phyloP scores from a whole-genome alignment of 2,113 vertebrate genomes.

The Hyperopisus bebe region DNA sequence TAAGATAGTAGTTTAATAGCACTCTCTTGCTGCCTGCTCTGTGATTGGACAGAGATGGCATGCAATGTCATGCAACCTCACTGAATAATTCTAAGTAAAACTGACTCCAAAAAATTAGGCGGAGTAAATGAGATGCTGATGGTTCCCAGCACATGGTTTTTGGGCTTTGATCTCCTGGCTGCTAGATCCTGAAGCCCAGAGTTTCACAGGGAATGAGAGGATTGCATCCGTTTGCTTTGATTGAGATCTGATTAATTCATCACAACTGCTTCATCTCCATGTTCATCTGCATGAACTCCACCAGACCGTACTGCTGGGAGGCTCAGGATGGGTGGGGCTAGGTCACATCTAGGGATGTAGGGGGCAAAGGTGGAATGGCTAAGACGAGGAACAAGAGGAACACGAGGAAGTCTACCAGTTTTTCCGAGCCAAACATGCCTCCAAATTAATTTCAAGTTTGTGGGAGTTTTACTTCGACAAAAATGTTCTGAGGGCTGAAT shows the following conservation, averaged over 20 bases:
- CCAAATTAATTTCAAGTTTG: not conserved
- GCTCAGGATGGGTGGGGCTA: not conserved
- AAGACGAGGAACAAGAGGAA: not conserved
- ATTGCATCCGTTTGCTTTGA: not conserved
- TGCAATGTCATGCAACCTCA: not conserved
- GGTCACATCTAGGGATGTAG: not conserved
- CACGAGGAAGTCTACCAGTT: not conserved
- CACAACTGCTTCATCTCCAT: not conserved
- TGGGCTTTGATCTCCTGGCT: not conserved
- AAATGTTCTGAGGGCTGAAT: too few species aligned
- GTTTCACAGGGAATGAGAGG: not conserved
- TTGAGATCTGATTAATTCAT: not conserved
- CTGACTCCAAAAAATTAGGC: not conserved
- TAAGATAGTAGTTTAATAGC: not conserved
- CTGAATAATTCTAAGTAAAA: not conserved
- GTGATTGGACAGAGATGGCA: not conserved
- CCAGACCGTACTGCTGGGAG: not conserved
- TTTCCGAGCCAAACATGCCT: not conserved
- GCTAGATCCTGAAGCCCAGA: not conserved
- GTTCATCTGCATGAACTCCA: not conserved
- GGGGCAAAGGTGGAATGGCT: not conserved
- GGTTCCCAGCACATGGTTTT: not conserved
- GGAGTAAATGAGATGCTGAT: not conserved
- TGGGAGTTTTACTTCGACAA: too few species aligned
- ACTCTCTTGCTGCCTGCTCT: not conserved